A percentile compares a stretch with the other conserved stretches of the same genome.
Evolutionary conservation across 2,888 invertebrate species (phyloP).

Genomic region (Athalia cordata): DNA sequence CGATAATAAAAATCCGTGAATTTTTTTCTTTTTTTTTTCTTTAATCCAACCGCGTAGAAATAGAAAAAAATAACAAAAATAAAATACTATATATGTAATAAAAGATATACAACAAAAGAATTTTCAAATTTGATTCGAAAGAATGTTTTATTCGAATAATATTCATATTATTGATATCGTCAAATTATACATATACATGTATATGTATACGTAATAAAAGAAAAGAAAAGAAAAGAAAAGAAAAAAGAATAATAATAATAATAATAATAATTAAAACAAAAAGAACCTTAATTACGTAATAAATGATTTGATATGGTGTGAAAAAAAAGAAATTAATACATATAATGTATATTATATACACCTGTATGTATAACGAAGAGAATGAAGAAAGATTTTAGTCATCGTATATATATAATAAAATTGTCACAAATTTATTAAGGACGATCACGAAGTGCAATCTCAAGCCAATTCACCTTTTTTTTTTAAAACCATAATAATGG

Average conservation of each 20-base stretch:
- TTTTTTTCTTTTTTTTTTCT: no score
- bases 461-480: background rate
- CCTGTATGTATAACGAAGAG: background rate
- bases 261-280: conserved; percentile 50
- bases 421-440: conserved; percentile 10
- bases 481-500: no score
- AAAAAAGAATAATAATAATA: conserved; percentile 42
- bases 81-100: background rate
- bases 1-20: no score
- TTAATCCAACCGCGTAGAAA: no score
- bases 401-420: conserved; percentile 1
- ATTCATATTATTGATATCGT: conserved; percentile 54
- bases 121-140: background rate
- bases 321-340: background rate
- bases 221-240: background rate
- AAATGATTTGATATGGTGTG: background rate
- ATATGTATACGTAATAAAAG: background rate
- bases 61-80: no score
- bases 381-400: background rate
- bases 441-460: conserved; percentile 21
- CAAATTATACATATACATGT: conserved; percentile 56
- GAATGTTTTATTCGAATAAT: background rate
- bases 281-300: conserved; percentile 47
- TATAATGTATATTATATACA: background rate
- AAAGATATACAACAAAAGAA: background rate